Evolutionary conservation across 2,888 invertebrate species (phyloP), one percentile per base, ranked within the genome.

Genomic region (Xestia sexstrigata): DNA sequence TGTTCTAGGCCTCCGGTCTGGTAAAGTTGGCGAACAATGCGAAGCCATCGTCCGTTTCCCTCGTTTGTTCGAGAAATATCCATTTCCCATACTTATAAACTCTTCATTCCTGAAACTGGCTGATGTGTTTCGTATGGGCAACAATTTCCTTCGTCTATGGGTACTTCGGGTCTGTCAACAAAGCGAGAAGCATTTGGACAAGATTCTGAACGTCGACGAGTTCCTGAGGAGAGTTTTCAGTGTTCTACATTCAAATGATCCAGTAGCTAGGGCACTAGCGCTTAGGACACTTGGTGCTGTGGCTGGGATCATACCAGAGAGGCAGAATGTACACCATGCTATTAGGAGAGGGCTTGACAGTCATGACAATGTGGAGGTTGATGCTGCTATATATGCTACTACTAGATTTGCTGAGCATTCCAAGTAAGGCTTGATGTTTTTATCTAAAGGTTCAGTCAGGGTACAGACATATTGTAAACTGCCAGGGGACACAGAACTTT

Each of bases 21-120:
- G 98, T 30, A 99, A 98, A 96, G 98, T 99, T 66, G 99, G 99
- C 20, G 99, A 99, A 91, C 99, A 99, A 96, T 99, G 99, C 95
- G 99, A 99, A 95, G 99, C 99, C 0, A 99, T 99, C 88, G 99
- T 99, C 0, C 97, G 99, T 62, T 99, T 99, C 95, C 99, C 99
- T 0, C 97, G 98, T 52, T 97, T 99, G 0, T 99, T 99, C 95
- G 99, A 99, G 92, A 99, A 99, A 93, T 99, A 99, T 94, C 99
- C 99, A 0, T 99, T 99, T 95, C 99, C 99, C 0, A 99, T 99
- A 91, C 96, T 99, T 35, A 99, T 99, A 49, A 99, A 99, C 95
- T 99, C 99, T 0, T 99, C 99, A 0, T 98, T 99, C 86, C 95
- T 99, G 35, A 99, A 99, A 96, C 95, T 99, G 30, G 98, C 99